A percentile compares a stretch with the other conserved stretches of the same genome.
phyloP scores from a whole-genome alignment of 2,797 vertebrate species.

The Hybognathus amarus region DNA sequence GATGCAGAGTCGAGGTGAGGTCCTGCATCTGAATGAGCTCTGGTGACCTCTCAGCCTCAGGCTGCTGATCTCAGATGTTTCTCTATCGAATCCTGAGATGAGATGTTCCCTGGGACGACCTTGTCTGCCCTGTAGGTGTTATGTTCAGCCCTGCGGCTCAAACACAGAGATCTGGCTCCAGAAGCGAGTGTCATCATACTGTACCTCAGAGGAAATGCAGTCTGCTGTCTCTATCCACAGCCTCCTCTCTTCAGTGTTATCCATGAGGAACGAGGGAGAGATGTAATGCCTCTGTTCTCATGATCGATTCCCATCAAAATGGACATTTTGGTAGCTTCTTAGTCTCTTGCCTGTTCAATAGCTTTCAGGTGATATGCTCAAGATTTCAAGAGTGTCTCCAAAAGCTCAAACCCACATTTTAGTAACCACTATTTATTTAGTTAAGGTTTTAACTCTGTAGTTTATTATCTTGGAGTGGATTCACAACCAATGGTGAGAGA shows the following conservation, averaged over 20 bases:
- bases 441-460: neutral
- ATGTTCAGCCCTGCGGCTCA: conserved; percentile 44
- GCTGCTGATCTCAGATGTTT: conserved; percentile 54
- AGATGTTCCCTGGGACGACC: conserved; percentile 49
- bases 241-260: conserved; percentile 16
- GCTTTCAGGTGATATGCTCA: neutral
- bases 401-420: neutral
- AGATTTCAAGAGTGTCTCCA: neutral
- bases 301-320: neutral
- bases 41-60: conserved; percentile 39
- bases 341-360: neutral
- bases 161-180: conserved; percentile 38
- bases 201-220: conserved; percentile 1
- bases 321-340: neutral
- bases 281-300: neutral
- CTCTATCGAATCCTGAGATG: conserved; percentile 56
- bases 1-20: conserved; percentile 46
- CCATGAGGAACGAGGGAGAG: neutral
- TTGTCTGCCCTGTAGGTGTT: conserved; percentile 59
- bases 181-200: conserved; percentile 17
- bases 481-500: neutral
- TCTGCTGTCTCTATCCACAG: neutral
- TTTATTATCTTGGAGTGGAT: neutral
- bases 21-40: conserved; percentile 57
- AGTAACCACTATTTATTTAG: no score